Base-by-base conservation (phyloP, 2,888 invertebrate species). In the Syritta pipiens region DNA sequence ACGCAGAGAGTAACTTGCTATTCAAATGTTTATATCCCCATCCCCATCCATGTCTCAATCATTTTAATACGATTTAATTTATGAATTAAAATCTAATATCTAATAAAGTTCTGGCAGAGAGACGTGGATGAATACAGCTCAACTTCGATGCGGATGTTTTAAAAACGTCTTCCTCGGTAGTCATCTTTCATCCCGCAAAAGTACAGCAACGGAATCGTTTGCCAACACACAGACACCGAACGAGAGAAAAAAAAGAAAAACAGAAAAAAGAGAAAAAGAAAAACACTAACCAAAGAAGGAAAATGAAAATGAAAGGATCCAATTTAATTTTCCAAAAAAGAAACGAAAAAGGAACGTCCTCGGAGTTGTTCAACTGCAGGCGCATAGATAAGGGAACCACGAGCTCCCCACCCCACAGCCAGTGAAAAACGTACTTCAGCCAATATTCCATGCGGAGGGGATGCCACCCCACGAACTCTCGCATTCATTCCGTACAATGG, bases 11-110 rank as follows among this genome's bases (percentile, higher is more conserved):
- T 40, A 20, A 14, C 49, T 35, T 19, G 32, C 24, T 30, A 37
- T 20, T 28, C 20, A 49, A 37, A 57, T 42, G 9, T 14, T 24
- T 9, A 40, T 14, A 26, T 26, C 12, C 7, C 17, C 12, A 35
- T 35, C 55, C 22, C 48, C 42, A 19, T 57, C 48, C 53, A 42
- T 37, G 63, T 37, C 53, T 71, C 63, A 76, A 76, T 76, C 71
- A 63, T 71, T 76, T 71, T 63, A 71, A 71, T 76, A 51, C 63
- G 72, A 77, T 72, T 71, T 71, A 65, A 71, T 69, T 71, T 72
- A 59, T 46, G 53, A 77, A 77, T 77, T 77, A 71, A 77, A 77
- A 77, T 71, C 76, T 71, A 71, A 72, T 65, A 76, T 63, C 75
- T 71, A 71, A 71, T 62, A 76, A 57, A 51, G 67, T 22, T 10